Evolutionary conservation across 2,888 invertebrate genomes (phyloP), one percentile per base, ranked within the genome.

Genomic region (Saturnia japonica): DNA sequence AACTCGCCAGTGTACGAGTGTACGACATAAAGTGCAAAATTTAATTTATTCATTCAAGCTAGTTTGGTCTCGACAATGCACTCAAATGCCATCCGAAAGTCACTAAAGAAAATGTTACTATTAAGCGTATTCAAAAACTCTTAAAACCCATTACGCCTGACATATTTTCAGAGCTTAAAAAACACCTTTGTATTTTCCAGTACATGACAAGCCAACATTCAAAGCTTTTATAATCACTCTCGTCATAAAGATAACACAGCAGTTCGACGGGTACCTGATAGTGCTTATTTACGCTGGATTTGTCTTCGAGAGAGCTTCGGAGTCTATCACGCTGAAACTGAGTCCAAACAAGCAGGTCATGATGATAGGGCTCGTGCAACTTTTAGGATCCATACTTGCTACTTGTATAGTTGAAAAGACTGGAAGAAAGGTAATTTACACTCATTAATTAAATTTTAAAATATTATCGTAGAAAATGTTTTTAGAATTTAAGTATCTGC

Each of bases 221-320:
- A 92, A 90, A 76, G 93, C 93, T 1, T 93, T 94, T 80, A 87
- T 91, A 74, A 92, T 94, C 67, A 92, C 93, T 0, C 71, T 91
- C 9, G 86, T 93, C 9, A 90, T 94, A 69, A 93, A 93, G 76
- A 90, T 94, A 43, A 85, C 93, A 0, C 94, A 94, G 74, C 94
- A 94, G 74, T 93, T 94, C 76, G 89, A 93, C 74, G 94, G 94
- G 0, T 93, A 93, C 78, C 87, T 94, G 42, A 93, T 93, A 70
- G 91, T 93, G 3, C 85, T 94, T 22, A 92, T 94, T 70, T 94
- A 87, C 81, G 91, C 93, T 0, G 91, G 93, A 0, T 87, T 86
- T 74, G 89, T 94, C 34, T 93, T 93, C 77, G 87, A 88, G 73
- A 76, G 77, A n/a, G 93, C 93, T 0, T 86, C 91, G 0, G 90